Base-by-base conservation (phyloP, 2,888 invertebrate genomes). In the Dasypolia templi region DNA sequence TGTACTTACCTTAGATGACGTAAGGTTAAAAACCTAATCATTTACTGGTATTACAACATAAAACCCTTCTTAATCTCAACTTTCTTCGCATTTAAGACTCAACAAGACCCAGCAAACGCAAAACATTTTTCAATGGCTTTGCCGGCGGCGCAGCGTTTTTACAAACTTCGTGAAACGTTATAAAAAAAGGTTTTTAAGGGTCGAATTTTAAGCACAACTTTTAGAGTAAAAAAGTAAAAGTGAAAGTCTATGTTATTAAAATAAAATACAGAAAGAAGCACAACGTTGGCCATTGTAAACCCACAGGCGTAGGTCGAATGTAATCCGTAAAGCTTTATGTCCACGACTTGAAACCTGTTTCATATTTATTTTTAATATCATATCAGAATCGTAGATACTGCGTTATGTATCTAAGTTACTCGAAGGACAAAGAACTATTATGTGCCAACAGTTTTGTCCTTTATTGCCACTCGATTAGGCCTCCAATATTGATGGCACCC, bases 261-360 rank as follows among this genome's bases (percentile, higher is more conserved):
- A 80, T 42, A 64, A 49, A 49, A 55, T 5, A 63, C 11, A 75
- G 22, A 56, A n/a, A 61, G 35, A 53, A 53, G 26, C 26, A 67
- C 19, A 46, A 56, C 12, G 32, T 32, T 29, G 22, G 51, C 46
- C 17, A 39, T 39, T 81, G 68, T 67, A 58, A 63, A n/a, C n/a
- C 56, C n/a, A 22, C 26, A 32, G 39, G 12, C 56, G n/a, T 26
- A 29, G 58, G 63, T 75, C 42, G 53, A 59, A 32, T 44, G 69
- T 79, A 79, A 81, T 76, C 78, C 69, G 58, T 7, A 17, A 51
- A 81, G 82, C 78, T 81, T n/a, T 68, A 75, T 32, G 59, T 76
- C 46, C 19, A 42, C 49, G 46, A 55, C 58, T 68, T 12, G 42
- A 68, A 66, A 78, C 82, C 75, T 64, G 58, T 9, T 32, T 44